Evolutionary conservation across 2,113 vertebrate genomes (phyloP).

Genomic region (Sylvilagus bachmani): DNA sequence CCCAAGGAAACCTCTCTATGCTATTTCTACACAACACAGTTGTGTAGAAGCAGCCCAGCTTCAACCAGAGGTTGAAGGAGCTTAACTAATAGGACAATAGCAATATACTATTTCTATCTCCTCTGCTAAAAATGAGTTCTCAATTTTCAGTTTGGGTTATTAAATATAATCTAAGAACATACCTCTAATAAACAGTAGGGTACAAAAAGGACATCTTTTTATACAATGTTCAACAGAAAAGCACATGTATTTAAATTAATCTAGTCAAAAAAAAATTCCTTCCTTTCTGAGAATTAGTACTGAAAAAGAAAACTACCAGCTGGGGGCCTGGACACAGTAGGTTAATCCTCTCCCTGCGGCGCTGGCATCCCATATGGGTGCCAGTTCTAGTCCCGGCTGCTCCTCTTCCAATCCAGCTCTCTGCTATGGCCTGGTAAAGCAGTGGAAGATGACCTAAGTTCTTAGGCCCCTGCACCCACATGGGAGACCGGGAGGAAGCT

Average conservation of each 20-base stretch:
- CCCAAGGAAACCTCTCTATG: neutral
- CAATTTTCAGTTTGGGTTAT: neutral
- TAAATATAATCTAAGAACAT: neutral
- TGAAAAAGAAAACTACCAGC: neutral
- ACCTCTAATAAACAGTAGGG: neutral
- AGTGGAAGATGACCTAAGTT: no score
- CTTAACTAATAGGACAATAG: neutral
- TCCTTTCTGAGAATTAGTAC: neutral
- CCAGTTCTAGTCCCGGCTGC: no score
- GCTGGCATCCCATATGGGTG: no score
- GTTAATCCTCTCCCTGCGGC: no score
- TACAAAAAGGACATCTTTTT: neutral
- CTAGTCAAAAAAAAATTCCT: conserved; percentile 49
- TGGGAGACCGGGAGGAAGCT: no score
- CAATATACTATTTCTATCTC: neutral
- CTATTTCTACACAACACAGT: neutral
- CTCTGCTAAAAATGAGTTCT: neutral
- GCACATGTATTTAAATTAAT: conserved; percentile 2
- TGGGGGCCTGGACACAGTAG: no score
- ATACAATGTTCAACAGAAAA: conserved; percentile 3
- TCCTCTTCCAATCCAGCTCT: no score
- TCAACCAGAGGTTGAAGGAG: neutral
- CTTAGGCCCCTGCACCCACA: no score
- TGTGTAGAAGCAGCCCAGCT: neutral
- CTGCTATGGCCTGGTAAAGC: no score